Conservation (phyloP, 2,113 vertebrate species). For the Stomatorhinus ivindoensis region DNA sequence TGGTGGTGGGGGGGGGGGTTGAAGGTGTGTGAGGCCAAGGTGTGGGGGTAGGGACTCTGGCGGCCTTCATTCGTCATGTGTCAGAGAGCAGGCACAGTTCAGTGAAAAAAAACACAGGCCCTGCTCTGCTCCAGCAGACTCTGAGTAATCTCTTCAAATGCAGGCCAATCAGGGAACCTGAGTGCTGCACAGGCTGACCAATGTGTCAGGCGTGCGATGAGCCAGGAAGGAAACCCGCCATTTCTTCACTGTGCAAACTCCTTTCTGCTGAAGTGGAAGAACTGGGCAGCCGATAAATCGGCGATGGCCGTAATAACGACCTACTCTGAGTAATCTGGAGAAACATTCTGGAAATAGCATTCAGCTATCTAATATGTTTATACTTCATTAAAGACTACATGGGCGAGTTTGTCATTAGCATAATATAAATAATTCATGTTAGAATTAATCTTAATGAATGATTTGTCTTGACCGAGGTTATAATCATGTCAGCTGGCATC, state of each 20-base stretch:
- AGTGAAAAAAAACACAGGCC: slow-evolving; percentile 23
- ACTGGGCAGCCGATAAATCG: not conserved
- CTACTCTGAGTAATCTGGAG: not conserved
- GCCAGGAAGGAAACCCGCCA: not conserved
- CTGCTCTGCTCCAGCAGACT: not conserved
- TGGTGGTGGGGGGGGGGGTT: not conserved
- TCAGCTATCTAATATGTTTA: not conserved
- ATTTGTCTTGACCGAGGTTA: not conserved
- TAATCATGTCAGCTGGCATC: not conserved
- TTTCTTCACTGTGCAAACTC: not conserved
- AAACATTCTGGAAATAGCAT: not conserved
- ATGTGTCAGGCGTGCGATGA: not conserved
- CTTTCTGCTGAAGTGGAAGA: not conserved
- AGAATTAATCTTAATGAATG: not conserved
- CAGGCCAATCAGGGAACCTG: not conserved
- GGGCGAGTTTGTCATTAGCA: not conserved
- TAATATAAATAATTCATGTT: slow-evolving; percentile 14
- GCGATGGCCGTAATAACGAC: not conserved
- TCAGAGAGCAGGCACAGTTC: slow-evolving; percentile 17
- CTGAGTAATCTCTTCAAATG: not conserved
- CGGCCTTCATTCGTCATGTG: not conserved
- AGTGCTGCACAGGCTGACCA: not conserved
- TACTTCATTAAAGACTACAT: not conserved
- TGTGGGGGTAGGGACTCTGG: not conserved
- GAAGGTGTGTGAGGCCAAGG: not conserved